Percentiles rank a stretch among this genome's conserved stretches.
phyloP scores from a whole-genome alignment of 2,113 vertebrate species.

The Hydrolagus affinis region DNA sequence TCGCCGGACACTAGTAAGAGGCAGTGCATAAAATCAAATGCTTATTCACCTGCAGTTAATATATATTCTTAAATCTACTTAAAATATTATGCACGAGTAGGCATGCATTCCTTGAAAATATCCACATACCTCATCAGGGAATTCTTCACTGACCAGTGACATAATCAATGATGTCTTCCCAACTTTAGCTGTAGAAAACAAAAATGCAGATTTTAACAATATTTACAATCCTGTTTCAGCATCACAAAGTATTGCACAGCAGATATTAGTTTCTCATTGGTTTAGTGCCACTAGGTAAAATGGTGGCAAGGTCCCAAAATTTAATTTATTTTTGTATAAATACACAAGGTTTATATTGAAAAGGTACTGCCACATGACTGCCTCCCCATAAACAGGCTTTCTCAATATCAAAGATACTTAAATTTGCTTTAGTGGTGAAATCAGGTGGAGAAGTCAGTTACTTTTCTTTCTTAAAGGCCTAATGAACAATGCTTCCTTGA shows the following conservation, averaged over 20 bases:
- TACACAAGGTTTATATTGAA: not conserved
- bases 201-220: constrained; percentile 35
- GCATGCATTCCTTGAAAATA: constrained; percentile 20
- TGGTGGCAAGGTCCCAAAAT: not conserved
- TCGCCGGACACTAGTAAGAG: too few species aligned
- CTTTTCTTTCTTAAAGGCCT: not conserved
- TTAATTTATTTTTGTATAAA: not conserved
- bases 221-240: not conserved
- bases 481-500: not conserved
- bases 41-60: constrained; percentile 2
- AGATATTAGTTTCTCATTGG: not conserved
- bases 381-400: not conserved
- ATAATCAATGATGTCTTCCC: constrained; percentile 97
- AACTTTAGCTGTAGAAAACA: constrained; percentile 79
- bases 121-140: constrained; percentile 84
- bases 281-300: not conserved
- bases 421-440: not conserved
- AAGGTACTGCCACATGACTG: not conserved
- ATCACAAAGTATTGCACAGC: not conserved
- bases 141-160: constrained; percentile 98
- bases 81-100: not conserved
- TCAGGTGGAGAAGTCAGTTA: not conserved
- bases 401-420: not conserved
- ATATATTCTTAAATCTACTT: not conserved
- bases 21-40: too few species aligned